Base-by-base conservation (phyloP, 37 sponge, comb jelly and placozoan species). In the Spongilla lacustris region DNA sequence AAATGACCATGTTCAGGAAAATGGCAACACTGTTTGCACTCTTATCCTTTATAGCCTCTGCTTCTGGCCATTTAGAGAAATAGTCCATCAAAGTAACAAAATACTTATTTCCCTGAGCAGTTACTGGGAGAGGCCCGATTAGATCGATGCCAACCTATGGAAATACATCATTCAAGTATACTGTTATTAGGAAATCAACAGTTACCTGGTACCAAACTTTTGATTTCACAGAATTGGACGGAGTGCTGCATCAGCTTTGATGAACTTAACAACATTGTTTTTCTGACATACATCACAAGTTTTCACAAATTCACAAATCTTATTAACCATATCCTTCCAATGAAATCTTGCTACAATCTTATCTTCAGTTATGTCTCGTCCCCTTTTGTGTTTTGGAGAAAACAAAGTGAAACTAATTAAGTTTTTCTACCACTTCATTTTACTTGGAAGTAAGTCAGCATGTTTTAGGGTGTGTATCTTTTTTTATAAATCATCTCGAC, bases 61-160 rank as follows among this genome's bases (percentile, higher is more conserved):
- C 84, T 28, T 83, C 84, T n/a, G 84, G 84, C n/a, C n/a, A n/a
- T n/a, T n/a, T n/a, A n/a, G n/a, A n/a, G n/a, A n/a, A n/a, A n/a
- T n/a, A n/a, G n/a, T 83, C 84, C 37, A 83, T 66, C 84, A 83
- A 72, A 24, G 84, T 83, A 8, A 83, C 58, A 13, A 83, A 36
- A 75, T 83, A 83, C 73, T 32, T 36, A 29, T 73, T 83, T 28
- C 84, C 84, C n/a, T 66, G 37, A 4, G 4, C 26, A 49, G 84
- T 83, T 8, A 19, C 14, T 46, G 84, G 84, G 22, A 83, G 50
- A 41, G 74, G 74, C 2, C 84, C 84, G 73, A 83, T 72, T 22
- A 83, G 48, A 75, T 83, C 75, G 36, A 83, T 71, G 38, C 84
- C 84, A 83, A 83, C 84, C 84, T 83, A n/a, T n/a, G n/a, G n/a